Conservation (phyloP, 2,797 vertebrate species). For the Limosa lapponica region DNA sequence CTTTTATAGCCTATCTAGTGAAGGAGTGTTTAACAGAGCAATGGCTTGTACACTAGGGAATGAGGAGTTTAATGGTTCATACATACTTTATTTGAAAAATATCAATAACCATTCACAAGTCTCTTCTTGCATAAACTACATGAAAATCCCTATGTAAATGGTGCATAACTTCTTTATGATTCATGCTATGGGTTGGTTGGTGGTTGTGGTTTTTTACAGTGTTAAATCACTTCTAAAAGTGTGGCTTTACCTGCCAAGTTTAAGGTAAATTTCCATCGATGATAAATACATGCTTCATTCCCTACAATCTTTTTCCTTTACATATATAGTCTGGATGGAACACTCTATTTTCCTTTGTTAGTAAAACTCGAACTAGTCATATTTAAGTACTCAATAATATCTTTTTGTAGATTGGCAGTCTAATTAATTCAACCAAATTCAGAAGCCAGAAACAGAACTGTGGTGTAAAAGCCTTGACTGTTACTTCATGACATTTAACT, state of each 20-base stretch:
- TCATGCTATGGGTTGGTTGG: not conserved
- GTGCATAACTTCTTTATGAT: slow-evolving; percentile 75
- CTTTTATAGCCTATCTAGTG: slow-evolving; percentile 60
- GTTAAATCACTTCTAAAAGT: slow-evolving; percentile 58
- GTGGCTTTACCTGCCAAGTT: slow-evolving; percentile 61
- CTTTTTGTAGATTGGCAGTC: slow-evolving; percentile 41
- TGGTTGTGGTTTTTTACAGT: slow-evolving; percentile 33
- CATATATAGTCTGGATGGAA: slow-evolving; percentile 60
- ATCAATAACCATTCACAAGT: slow-evolving; percentile 76
- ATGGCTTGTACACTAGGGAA: slow-evolving; percentile 64
- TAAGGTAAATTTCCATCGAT: slow-evolving; percentile 72
- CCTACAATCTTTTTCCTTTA: slow-evolving; percentile 64
- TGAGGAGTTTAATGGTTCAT: slow-evolving; percentile 78
- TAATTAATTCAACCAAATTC: slow-evolving; percentile 66
- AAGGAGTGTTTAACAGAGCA: slow-evolving; percentile 65
- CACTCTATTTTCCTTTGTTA: slow-evolving; percentile 65
- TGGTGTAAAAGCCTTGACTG: not conserved
- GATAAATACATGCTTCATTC: slow-evolving; percentile 70
- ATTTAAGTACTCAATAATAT: slow-evolving; percentile 53
- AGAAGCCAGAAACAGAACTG: slow-evolving; percentile 30
- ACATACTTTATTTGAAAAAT: slow-evolving; percentile 78
- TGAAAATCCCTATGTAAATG: slow-evolving; percentile 76
- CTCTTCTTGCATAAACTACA: slow-evolving; percentile 74
- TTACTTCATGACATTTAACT: not conserved
- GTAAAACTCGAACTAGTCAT: slow-evolving; percentile 70